A percentile compares a stretch with the other conserved stretches of the same genome.
Evolutionary conservation across 2,888 invertebrate genomes (phyloP).

Genomic region (Nymphalis urticae): DNA sequence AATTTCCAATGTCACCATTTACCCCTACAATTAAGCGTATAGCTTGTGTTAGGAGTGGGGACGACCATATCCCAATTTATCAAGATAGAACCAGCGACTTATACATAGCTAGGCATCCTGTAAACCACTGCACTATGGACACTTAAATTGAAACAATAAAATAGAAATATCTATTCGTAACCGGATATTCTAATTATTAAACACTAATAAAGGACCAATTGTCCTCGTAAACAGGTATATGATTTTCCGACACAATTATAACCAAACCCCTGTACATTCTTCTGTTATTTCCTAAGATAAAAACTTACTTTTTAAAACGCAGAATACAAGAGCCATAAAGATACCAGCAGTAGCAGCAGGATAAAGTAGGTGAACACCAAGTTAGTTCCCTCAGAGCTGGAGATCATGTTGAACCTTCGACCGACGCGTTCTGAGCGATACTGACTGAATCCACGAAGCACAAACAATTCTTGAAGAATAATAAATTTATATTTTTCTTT

Average conservation of each 20-base stretch:
- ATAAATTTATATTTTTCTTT: conserved; percentile 60
- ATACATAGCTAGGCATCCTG: too few relatives aligned
- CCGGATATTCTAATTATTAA: too few relatives aligned
- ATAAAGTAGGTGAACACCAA: conserved; percentile 86
- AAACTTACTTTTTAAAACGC: conserved; percentile 67
- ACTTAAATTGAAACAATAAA: too few relatives aligned
- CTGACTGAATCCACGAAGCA: conserved; percentile 52
- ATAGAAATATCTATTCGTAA: too few relatives aligned
- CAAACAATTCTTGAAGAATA: conserved; percentile 48
- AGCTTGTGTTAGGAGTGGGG: too few relatives aligned
- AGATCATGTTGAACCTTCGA: conserved; percentile 56
- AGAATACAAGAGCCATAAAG: conserved; percentile 85
- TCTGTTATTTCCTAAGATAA: background rate
- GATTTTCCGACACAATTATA: background rate
- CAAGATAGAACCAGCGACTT: too few relatives aligned
- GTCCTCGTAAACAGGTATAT: too few relatives aligned
- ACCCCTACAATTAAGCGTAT: too few relatives aligned
- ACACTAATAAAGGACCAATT: too few relatives aligned
- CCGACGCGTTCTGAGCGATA: conserved; percentile 49
- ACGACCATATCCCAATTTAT: too few relatives aligned
- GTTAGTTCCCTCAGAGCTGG: conserved; percentile 81
- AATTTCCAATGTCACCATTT: too few relatives aligned
- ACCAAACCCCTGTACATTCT: background rate
- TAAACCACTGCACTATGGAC: too few relatives aligned
- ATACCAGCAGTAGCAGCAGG: conserved; percentile 82